These are phyloP conservation scores for Plemyria rubiginata DNA, from an alignment of 2,888 invertebrate genomes.

Conservation along the genomic window DNA sequence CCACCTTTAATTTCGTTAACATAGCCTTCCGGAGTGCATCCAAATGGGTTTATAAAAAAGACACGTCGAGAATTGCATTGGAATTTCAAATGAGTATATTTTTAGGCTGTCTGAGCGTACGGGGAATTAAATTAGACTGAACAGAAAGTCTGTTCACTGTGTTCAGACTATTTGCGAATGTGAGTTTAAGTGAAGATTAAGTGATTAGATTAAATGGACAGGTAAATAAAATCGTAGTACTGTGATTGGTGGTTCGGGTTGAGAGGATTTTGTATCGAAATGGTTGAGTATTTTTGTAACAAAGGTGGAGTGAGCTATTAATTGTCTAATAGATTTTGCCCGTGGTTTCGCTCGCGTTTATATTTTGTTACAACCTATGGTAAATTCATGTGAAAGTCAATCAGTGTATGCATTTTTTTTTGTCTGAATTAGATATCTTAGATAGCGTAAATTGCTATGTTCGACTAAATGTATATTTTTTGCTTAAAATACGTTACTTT, in stretches of 20 bases:
- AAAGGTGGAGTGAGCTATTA: background rate
- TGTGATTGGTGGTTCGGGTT: background rate
- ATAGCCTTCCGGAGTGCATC: slow-evolving; percentile 58
- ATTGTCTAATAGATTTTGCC: background rate
- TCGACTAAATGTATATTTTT: no score
- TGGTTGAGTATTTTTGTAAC: background rate
- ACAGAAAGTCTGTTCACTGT: slow-evolving; percentile 58
- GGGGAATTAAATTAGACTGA: slow-evolving; percentile 73
- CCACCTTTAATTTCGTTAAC: slow-evolving; percentile 51
- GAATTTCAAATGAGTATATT: slow-evolving; percentile 80
- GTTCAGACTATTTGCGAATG: slow-evolving; percentile 62
- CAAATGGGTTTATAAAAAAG: slow-evolving; percentile 73
- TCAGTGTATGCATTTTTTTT: no score
- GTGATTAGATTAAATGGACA: slow-evolving; percentile 24
- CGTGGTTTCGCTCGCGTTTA: background rate
- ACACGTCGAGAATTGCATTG: slow-evolving; percentile 72
- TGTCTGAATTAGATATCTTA: no score
- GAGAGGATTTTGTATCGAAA: background rate
- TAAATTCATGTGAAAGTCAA: no score
- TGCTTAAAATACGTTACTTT: no score
- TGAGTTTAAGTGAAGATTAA: slow-evolving; percentile 31
- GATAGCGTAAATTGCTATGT: no score
- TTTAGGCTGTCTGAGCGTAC: slow-evolving; percentile 75
- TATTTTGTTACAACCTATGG: no score
- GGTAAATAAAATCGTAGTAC: slow-evolving; percentile 14